phyloP scores from a whole-genome alignment of 2,888 invertebrate genomes.

The Hirtodrosophila histrioides region DNA sequence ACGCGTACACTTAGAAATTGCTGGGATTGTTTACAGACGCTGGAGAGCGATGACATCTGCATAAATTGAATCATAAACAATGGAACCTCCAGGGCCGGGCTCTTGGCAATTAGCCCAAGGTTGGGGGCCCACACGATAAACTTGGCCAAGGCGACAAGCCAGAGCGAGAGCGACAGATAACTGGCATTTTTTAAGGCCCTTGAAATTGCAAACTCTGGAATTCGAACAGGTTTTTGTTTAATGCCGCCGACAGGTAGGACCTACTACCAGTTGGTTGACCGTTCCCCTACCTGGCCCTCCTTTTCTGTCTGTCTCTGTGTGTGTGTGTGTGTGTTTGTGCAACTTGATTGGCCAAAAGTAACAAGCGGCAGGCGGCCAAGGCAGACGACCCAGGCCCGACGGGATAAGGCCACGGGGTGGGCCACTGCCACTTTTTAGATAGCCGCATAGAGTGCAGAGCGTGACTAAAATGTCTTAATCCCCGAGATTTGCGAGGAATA shows the following conservation, averaged over 20 bases:
- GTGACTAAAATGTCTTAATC: constrained; percentile 34
- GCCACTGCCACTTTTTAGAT: constrained; percentile 40
- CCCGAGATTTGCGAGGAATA: constrained; percentile 4
- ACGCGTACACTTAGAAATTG: constrained; percentile 23
- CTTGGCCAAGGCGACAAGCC: constrained; percentile 35
- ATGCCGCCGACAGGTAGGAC: constrained; percentile 33
- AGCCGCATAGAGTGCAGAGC: constrained; percentile 32
- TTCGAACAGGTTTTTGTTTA: constrained; percentile 37
- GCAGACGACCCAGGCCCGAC: not conserved
- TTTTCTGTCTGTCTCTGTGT: not conserved
- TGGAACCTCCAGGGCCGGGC: constrained; percentile 6
- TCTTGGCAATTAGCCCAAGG: constrained; percentile 40
- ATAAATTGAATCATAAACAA: constrained; percentile 41
- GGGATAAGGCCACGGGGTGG: constrained; percentile 12
- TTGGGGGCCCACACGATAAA: constrained; percentile 24
- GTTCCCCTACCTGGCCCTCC: constrained; percentile 23
- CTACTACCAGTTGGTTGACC: too few relatives aligned
- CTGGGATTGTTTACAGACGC: constrained; percentile 28
- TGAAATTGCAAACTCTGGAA: constrained; percentile 34
- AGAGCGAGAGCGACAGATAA: not conserved
- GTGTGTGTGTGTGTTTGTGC: not conserved
- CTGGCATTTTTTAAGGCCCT: constrained; percentile 19
- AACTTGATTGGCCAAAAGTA: not conserved
- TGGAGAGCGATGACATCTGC: constrained; percentile 26
- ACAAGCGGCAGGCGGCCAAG: constrained; percentile 8